Conservation (phyloP, 2,113 vertebrate species). For the Romanogobio albipinnatus region DNA sequence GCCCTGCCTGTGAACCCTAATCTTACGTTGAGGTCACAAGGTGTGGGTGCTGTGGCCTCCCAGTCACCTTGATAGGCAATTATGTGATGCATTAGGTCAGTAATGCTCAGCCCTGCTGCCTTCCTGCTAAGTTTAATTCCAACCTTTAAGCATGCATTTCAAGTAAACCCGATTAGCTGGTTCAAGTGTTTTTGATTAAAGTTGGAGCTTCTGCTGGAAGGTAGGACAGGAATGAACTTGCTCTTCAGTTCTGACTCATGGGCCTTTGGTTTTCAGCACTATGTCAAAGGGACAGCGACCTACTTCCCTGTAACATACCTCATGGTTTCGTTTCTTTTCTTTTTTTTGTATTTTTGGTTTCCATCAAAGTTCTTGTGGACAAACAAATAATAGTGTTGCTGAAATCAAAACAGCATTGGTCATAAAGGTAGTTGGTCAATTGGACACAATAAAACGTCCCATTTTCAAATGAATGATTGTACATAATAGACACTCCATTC, state of each 20-base stretch:
- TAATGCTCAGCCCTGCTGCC: constrained; percentile 19
- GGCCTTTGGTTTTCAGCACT: constrained; percentile 79
- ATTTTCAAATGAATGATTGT: constrained; percentile 47
- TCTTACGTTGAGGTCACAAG: background rate
- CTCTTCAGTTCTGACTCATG: constrained; percentile 13
- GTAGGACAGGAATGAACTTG: background rate
- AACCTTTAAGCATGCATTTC: background rate
- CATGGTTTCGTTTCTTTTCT: background rate
- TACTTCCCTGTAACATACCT: constrained; percentile 44
- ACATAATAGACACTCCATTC: constrained; percentile 37
- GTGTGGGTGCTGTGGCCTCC: constrained; percentile 19
- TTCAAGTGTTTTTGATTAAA: constrained; percentile 14
- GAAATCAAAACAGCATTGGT: constrained; percentile 64
- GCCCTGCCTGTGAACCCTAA: constrained; percentile 12
- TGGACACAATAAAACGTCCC: constrained; percentile 62
- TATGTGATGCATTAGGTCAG: constrained; percentile 7
- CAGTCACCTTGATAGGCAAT: constrained; percentile 5
- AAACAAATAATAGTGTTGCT: constrained; percentile 67
- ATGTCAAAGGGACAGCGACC: constrained; percentile 65
- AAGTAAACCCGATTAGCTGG: constrained; percentile 19
- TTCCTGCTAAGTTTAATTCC: constrained; percentile 3
- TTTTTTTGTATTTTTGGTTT: constrained; percentile 69
- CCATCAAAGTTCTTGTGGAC: constrained; percentile 61
- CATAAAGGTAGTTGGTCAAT: constrained; percentile 77
- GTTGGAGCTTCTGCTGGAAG: constrained; percentile 12